Evolutionary conservation across 2,113 vertebrate species (phyloP), one percentile per base, ranked within the genome.

Genomic region (Crotalus helleri): DNA sequence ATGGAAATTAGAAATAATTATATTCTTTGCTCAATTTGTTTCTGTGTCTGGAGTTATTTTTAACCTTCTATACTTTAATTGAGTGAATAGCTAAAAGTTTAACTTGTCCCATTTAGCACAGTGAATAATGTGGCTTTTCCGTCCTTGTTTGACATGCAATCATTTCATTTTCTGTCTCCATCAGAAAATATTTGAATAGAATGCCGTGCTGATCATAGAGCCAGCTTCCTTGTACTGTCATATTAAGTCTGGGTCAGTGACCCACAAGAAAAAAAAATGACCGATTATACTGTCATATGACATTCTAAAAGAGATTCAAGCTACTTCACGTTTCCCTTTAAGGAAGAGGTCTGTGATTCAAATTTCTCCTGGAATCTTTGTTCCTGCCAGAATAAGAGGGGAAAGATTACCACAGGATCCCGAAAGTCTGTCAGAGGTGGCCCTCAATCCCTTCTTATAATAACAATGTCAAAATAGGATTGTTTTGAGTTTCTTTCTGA

Each of bases 21-120:
- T 58, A 91, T 46, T 64, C 26, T 93, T 90, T 92, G 89, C 90
- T 94, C 90, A 87, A 46, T 91, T 96, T 94, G 49, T 92, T 94
- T 95, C 92, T 46, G 91, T 91, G 61, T 91, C 87, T 59, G 51
- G 44, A 55, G 94, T 92, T 93, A 91, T 69, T 94, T 94, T 96
- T 59, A 95, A 86, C 91, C 55, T 92, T 91, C 58, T 93, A 95
- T 94, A 91, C 26, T 74, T 94, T 85, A 94, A 92, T 85, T 94
- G 86, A 3, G 51, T 54, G 90, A 93, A 44, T 44, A 57, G 15
- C 92, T 92, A 85, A 94, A 95, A 95, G 86, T 81, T 92, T 87
- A 87, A 44, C 90, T 94, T 88, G 10, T 21, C 92, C 81, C 26
- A 46, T 87, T 91, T 92, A 88, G 81, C 55, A 85, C 26, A 69